Evolutionary conservation across 2,888 invertebrate species (phyloP), one percentile per base, ranked within the genome.

Genomic region (Atethmia centrago): DNA sequence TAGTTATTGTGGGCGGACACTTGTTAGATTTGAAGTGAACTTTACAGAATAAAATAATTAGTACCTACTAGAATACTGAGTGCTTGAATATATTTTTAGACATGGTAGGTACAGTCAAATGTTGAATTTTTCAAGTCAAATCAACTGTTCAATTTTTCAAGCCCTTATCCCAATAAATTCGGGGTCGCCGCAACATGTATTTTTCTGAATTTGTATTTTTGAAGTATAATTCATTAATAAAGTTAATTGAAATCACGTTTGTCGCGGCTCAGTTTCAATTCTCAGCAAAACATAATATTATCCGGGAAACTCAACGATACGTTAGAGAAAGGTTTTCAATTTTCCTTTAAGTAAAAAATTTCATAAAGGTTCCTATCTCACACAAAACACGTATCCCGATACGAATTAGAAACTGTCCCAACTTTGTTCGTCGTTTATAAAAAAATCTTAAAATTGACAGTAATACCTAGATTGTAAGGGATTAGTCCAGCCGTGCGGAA

Each of bases 371-470:
- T 45, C 14, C 47, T 31, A 45, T 47, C 12, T 49, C 31, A 19
- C 25, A 55, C 28, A 49, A 42, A 53, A 55, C 73, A 58, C 31
- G 63, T 55, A 59, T 65, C n/a, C 25, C 53, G 21, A 36, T 25
- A 42, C 19, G 19, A 53, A 81, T 62, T 53, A 69, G 45, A 68
- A 76, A 62, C 51, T 80, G 28, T 31, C 62, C 2, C 16, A 42
- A 67, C 58, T 55, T 78, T 28, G 28, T 61, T 10, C 49, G 16
- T 16, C 12, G 66, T 69, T 76, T 58, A 76, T 76, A 66, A 75
- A 80, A n/a, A 75, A 61, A 75, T 81, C 25, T 47, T 62, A 58
- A 49, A 53, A n/a, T 61, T 42, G n/a, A 25, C 21, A 21, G 55
- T 81, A 51, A 2, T 4, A 5, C 3, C 75, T 56, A 51, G 40